Evolutionary conservation across 2,113 vertebrate species (phyloP).

Genomic region (Phaethon lepturus): DNA sequence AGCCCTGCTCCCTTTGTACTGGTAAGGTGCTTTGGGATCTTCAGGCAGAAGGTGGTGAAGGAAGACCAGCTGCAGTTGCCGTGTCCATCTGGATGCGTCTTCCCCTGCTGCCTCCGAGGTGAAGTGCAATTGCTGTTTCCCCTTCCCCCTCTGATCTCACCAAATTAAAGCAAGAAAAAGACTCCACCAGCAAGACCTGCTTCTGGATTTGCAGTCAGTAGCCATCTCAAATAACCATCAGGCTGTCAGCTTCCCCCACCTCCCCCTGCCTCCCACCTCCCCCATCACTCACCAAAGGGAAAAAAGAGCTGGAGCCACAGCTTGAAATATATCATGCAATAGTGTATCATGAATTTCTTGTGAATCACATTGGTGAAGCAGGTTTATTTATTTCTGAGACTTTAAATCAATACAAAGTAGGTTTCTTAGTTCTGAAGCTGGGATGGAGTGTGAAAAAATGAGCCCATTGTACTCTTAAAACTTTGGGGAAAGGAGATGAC

Average conservation of each 20-base stretch:
- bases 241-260: conserved; percentile 74
- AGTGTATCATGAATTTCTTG: conserved; percentile 87
- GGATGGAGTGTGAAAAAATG: conserved; percentile 83
- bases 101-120: conserved; percentile 3
- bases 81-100: not conserved
- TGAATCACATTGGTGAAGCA: conserved; percentile 82
- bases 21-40: not conserved
- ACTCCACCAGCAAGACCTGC: conserved; percentile 51
- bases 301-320: conserved; percentile 78
- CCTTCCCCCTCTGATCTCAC: not conserved
- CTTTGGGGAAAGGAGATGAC: conserved; percentile 86
- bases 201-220: conserved; percentile 79
- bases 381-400: conserved; percentile 86
- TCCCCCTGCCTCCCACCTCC: conserved; percentile 72
- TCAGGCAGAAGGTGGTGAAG: not conserved
- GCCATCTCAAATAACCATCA: conserved; percentile 77
- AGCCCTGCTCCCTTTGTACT: not conserved
- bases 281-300: conserved; percentile 79
- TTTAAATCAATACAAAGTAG: conserved; percentile 88
- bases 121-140: conserved; percentile 44
- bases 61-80: not conserved
- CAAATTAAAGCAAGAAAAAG: conserved; percentile 10
- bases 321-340: conserved; percentile 85
- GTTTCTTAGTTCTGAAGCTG: conserved; percentile 82
- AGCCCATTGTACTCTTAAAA: conserved; percentile 85